Evolutionary conservation across 2,888 invertebrate species (phyloP), one percentile per base, ranked within the genome.

Genomic region (Athetis lepigone): DNA sequence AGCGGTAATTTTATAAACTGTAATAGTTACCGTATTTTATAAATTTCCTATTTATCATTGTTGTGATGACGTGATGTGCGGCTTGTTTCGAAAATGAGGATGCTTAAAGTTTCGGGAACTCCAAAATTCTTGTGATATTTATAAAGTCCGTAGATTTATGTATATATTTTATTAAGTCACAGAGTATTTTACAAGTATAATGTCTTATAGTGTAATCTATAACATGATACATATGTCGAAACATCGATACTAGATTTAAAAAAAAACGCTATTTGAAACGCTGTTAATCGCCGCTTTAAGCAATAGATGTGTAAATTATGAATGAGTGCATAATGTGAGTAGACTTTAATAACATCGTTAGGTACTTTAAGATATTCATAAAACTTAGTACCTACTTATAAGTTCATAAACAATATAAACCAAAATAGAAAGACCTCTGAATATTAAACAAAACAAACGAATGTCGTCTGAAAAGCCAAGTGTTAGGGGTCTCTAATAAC

Each of bases 391-490:
- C 13, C n/a, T n/a, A 11, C 1, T 16, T n/a, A 11, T 1, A 11
- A 50, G 19, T 27, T 62, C 8, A 46, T 40, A 40, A 4, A 39
- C 3, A 16, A 19, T 39, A 29, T 5, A 19, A 19, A 21, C 56
- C 49, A 72, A 25, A 27, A 18, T 49, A 56, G 13, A 7, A 29
- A 29, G 39, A 40, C 5, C 40, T 9, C 2, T 40, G 5, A 13
- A 50, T 50, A 39, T 16, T 50, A 8, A 46, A 23, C 8, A 18
- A 72, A 66, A 69, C 67, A 72, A 69, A 40, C 4, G 7, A 46
- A n/a, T n/a, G 16, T 7, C 0, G 36, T 33, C 29, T 19, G n/a
- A 21, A 25, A 43, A 36, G 25, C 1, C 1, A 45, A 65, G 9
- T 40, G 19, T 25, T 40, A 42, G 1, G 6, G 49, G 27, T 72